Conservation (phyloP, 2,113 vertebrate species). For the Telmatochromis bifrenatus region DNA sequence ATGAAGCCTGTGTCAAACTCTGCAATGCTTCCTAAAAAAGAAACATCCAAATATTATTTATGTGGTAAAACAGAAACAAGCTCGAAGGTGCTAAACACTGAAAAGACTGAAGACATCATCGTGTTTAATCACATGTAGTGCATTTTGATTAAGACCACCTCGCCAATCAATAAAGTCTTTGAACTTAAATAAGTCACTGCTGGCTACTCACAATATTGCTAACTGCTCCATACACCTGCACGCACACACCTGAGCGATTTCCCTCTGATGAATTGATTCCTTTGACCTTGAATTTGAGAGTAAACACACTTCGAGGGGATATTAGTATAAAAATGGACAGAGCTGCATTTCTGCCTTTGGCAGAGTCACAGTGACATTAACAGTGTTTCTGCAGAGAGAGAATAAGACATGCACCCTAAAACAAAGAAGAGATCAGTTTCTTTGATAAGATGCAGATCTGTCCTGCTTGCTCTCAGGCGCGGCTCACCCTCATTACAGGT, state of each 20-base stretch:
- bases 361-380: neutral
- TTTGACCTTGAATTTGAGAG: constrained; percentile 2
- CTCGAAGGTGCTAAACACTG: constrained; percentile 26
- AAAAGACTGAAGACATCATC: constrained; percentile 63
- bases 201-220: constrained; percentile 69
- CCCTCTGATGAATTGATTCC: neutral
- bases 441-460: constrained; percentile 84
- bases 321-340: constrained; percentile 20
- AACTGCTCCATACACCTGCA: neutral
- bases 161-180: constrained; percentile 86
- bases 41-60: neutral
- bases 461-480: constrained; percentile 66
- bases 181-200: constrained; percentile 82
- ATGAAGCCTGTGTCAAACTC: neutral
- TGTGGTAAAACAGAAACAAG: neutral
- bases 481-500: constrained; percentile 78
- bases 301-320: neutral
- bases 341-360: neutral
- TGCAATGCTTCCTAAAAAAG: neutral
- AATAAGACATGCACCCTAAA: constrained; percentile 68
- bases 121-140: constrained; percentile 89
- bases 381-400: neutral
- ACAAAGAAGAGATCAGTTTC: constrained; percentile 86
- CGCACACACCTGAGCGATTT: neutral
- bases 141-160: constrained; percentile 84